Percentiles rank a stretch among this genome's conserved stretches.
Conservation (phyloP, 2,797 vertebrate species). For the Anguilla marmorata region DNA sequence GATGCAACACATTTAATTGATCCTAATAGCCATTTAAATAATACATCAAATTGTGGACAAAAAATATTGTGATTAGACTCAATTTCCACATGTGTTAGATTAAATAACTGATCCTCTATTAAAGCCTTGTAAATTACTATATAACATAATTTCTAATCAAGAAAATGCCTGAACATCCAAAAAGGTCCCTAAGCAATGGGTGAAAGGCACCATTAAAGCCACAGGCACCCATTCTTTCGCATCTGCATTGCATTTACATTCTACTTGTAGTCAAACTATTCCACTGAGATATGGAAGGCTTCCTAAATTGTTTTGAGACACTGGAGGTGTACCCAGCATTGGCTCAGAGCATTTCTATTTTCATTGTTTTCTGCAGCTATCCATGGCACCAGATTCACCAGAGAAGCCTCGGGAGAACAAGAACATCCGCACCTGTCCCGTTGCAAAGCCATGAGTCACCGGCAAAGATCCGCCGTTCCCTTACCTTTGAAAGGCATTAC, state of each 20-base stretch:
- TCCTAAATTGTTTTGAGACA: neutral
- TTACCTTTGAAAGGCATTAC: conserved; percentile 85
- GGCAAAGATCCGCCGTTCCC: neutral
- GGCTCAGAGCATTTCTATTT: neutral
- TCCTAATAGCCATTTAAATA: neutral
- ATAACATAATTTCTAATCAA: neutral
- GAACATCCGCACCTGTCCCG: neutral
- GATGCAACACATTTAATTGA: neutral
- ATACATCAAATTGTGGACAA: neutral
- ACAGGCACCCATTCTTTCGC: neutral
- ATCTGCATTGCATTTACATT: neutral
- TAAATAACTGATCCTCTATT: neutral
- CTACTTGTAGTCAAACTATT: neutral
- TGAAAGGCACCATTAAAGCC: neutral
- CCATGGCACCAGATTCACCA: neutral
- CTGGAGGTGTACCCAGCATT: neutral
- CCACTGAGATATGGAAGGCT: neutral
- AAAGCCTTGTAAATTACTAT: neutral
- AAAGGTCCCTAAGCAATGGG: neutral
- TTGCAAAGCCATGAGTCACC: neutral
- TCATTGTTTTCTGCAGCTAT: neutral
- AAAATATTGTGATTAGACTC: neutral
- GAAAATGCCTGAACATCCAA: neutral
- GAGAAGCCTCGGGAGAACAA: neutral
- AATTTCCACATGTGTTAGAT: neutral